These are phyloP conservation scores for Tipula confusa DNA, from an alignment of 2,888 invertebrate species.

Conservation along the genomic window DNA sequence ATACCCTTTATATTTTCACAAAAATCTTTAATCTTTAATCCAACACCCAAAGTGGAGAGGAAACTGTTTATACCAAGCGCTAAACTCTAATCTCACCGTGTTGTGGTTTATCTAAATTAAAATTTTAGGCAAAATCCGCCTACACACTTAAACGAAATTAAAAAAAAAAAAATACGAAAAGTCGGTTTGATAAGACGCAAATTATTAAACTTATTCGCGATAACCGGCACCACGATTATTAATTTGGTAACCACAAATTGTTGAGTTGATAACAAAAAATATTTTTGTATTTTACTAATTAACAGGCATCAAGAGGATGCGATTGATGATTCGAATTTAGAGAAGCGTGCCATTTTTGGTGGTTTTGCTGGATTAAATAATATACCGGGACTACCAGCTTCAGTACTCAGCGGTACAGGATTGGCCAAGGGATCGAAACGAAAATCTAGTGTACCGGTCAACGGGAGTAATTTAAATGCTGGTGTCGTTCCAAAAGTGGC, in stretches of 20 bases:
- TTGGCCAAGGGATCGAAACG: not conserved
- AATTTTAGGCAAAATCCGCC: not conserved
- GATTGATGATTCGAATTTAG: not conserved
- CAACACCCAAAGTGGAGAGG: not conserved
- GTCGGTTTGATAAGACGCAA: not conserved
- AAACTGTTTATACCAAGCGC: not conserved
- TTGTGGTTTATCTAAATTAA: not conserved
- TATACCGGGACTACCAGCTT: not conserved
- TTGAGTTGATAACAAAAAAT: not conserved
- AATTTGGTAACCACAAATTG: not conserved
- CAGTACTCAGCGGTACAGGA: not conserved
- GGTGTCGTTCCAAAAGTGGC: not conserved
- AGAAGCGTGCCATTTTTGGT: not conserved
- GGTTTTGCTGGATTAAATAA: not conserved
- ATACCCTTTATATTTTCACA: not conserved
- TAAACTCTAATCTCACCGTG: not conserved
- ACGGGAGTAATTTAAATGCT: not conserved
- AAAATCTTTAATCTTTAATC: not conserved
- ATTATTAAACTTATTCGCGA: not conserved
- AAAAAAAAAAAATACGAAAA: not conserved
- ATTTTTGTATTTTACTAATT: not conserved
- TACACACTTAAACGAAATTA: not conserved
- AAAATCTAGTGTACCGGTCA: not conserved
- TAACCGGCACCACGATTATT: not conserved
- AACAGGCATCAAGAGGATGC: not conserved